Evolutionary conservation across 2,888 invertebrate species (phyloP), one percentile per base, ranked within the genome.

Genomic region (Kryphioiulus occultus): DNA sequence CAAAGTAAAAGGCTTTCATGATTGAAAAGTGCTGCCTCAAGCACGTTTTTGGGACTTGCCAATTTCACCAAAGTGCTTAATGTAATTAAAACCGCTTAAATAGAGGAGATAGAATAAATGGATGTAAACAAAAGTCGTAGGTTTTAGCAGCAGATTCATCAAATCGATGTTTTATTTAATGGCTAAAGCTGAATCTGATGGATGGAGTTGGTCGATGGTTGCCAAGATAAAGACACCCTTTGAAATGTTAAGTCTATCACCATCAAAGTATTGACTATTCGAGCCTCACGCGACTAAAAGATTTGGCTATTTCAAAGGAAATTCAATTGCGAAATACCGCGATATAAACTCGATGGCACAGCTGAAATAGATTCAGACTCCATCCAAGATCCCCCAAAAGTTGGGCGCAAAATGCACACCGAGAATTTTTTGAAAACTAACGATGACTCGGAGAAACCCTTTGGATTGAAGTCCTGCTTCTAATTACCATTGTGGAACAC

Each of bases 131-230:
- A 22, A 59, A 59, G 22, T 22, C 22, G 59, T 19, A n/a, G 59
- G 59, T 22, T 59, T 59, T 22, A 59, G 59, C 22, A 59, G 59
- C 59, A 59, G 59, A 59, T 59, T 22, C 59, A 59, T 59, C 59
- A 59, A 59, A 59, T 59, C 59, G 59, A 59, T 59, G 59, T 59
- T 59, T 59, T 59, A 59, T 59, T 59, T 59, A 59, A 59, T 59
- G 59, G 59, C 59, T 59, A 10, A 7, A 19, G 59, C 59, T 59
- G 22, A 59, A 59, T 59, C 59, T 59, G 59, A 59, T 59, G 59
- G 59, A 59, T 59, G 59, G 59, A 59, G 59, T 59, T 59, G 22
- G 59, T 22, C 10, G 59, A 59, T 59, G 22, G 59, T 59, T 59
- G 17, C 22, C 59, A 59, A 59, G 59, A 59, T 59, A 59, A 59